phyloP scores from a whole-genome alignment of 1,140 invertebrate genomes.

The Zaprionus ghesquierei region DNA sequence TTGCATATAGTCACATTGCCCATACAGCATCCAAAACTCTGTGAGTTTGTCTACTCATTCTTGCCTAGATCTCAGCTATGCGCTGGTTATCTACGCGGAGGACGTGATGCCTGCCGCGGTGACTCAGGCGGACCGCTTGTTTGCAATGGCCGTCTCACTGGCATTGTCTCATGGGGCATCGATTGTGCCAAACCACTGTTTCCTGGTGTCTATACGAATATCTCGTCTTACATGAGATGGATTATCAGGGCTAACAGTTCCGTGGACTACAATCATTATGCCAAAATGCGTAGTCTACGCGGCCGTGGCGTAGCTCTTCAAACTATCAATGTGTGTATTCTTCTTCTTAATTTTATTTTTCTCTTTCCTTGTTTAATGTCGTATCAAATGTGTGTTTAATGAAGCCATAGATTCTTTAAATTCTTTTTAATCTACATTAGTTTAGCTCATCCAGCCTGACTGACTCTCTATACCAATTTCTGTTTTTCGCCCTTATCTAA shows the following conservation, averaged over 20 bases:
- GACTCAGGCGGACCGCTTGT: constrained; percentile 52
- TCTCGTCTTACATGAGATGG: constrained; percentile 20
- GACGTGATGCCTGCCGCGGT: constrained; percentile 57
- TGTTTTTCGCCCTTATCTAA: neutral
- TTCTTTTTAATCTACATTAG: no score
- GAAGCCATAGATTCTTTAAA: neutral
- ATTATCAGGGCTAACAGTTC: constrained; percentile 5
- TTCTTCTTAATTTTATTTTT: neutral
- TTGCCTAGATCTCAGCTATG: constrained; percentile 55
- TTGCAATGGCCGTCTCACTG: constrained; percentile 54
- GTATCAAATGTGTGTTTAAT: neutral
- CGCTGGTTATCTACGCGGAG: constrained; percentile 58
- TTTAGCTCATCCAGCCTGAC: no score
- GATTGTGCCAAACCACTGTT: constrained; percentile 68
- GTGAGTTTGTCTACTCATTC: constrained; percentile 34
- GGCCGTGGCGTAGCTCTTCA: neutral
- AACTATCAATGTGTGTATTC: neutral
- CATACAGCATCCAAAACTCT: constrained; percentile 27
- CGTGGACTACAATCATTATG: constrained; percentile 10
- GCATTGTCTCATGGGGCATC: constrained; percentile 84
- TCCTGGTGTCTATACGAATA: constrained; percentile 83
- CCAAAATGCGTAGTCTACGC: neutral
- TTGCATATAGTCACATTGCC: constrained; percentile 47
- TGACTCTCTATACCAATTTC: neutral
- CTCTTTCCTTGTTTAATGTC: neutral